Conservation (phyloP, 1,140 invertebrate species). For the Ctenoplectra terminalis region DNA sequence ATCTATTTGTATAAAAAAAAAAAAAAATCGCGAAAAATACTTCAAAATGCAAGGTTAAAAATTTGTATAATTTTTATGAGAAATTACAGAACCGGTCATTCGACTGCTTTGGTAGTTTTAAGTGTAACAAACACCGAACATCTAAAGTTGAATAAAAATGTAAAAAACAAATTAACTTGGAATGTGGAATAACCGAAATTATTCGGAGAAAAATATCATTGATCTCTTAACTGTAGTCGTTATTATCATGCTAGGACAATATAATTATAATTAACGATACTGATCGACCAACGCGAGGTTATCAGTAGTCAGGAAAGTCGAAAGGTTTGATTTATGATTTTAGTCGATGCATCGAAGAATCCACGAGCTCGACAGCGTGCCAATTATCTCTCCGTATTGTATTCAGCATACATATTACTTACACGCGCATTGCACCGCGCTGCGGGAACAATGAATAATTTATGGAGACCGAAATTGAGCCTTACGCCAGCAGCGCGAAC, state of each 20-base stretch:
- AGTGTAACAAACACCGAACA: too few relatives aligned
- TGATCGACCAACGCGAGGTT: too few relatives aligned
- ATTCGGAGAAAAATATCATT: too few relatives aligned
- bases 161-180: too few relatives aligned
- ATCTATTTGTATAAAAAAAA: too few relatives aligned
- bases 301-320: not conserved
- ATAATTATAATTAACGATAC: not conserved
- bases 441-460: slow-evolving; percentile 51
- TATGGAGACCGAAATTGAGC: slow-evolving; percentile 51
- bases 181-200: not conserved
- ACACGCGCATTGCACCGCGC: slow-evolving; percentile 12
- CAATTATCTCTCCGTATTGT: slow-evolving; percentile 36
- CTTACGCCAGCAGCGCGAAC: slow-evolving; percentile 15
- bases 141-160: too few relatives aligned
- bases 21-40: too few relatives aligned
- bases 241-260: too few relatives aligned
- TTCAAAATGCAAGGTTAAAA: too few relatives aligned
- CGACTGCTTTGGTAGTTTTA: too few relatives aligned
- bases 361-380: slow-evolving; percentile 2
- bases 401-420: slow-evolving; percentile 42
- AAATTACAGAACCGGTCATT: too few relatives aligned
- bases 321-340: not conserved
- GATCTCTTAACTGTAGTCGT: not conserved
- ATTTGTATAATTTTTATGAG: too few relatives aligned
- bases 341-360: slow-evolving; percentile 27